Conservation (phyloP, 2,888 invertebrate genomes). For the Plagodis dolabraria region DNA sequence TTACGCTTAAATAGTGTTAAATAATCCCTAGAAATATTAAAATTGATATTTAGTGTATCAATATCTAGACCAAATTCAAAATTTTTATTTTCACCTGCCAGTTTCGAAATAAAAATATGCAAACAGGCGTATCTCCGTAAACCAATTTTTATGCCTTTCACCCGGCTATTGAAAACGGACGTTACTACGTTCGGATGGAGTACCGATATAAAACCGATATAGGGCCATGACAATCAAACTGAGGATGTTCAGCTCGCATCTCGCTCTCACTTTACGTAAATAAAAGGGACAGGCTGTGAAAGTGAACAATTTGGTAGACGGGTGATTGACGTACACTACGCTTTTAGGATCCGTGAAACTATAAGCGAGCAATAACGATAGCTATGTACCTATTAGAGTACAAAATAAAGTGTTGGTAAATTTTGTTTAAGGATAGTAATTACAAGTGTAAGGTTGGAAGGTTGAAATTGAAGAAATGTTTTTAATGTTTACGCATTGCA, state of each 20-base stretch:
- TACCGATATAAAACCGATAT: conserved; percentile 44
- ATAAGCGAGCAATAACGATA: conserved; percentile 1
- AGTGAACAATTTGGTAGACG: conserved; percentile 35
- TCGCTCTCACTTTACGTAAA: conserved; percentile 11
- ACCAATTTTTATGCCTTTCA: background rate
- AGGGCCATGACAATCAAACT: conserved; percentile 41
- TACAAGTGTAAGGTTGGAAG: no score
- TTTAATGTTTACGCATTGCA: no score
- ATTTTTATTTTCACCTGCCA: no score
- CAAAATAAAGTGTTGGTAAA: background rate
- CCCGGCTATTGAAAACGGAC: background rate
- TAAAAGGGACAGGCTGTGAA: conserved; percentile 28
- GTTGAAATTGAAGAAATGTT: no score
- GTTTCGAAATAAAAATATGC: background rate
- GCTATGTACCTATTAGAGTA: background rate
- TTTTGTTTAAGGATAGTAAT: no score
- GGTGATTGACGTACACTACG: conserved; percentile 25
- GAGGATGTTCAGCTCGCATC: conserved; percentile 29
- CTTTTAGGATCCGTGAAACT: conserved; percentile 20
- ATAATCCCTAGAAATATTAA: no score
- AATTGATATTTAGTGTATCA: no score
- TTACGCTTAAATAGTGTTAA: no score
- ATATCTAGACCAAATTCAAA: no score
- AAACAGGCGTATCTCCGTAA: background rate
- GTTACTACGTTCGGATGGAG: conserved; percentile 20